Base-by-base conservation (phyloP, 1,140 invertebrate genomes). In the Megalopta genalis region DNA sequence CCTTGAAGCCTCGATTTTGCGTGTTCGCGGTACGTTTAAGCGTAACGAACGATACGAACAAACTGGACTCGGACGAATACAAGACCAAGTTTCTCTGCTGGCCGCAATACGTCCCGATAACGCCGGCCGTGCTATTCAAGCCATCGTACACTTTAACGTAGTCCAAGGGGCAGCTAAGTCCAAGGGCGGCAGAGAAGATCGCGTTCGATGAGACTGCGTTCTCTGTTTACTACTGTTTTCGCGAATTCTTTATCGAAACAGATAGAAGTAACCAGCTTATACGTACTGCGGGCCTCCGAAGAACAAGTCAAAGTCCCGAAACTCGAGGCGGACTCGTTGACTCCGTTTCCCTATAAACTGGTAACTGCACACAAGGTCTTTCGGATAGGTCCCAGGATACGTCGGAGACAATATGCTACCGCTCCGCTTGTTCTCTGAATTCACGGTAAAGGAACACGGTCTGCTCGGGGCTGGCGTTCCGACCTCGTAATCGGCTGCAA, bases 301-400 rank as follows among this genome's bases (percentile, higher is more conserved):
- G 94, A 99, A 99, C 71, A 99, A 95, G 93, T 99, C 98, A 93
- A 99, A 99, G 93, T 99, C 99, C 87, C 98, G 95, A 94, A 99
- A 99, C 93, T 98, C 98, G 81, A 99, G 94, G 80, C 98, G 96
- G 84, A 99, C 97, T 88, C 99, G 94, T 93, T 99, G 97, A 72
- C 96, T 96, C 37, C 95, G 94, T 87, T 95, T 95, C n/a, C 99
- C 99, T 85, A 97, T 95, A 93, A 99, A 98, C 92, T 97, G 96
- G 94, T 99, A 99, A 91, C 95, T 96, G 94, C 98, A 99, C 84
- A 94, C 94, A 81, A 99, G 94, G 93, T 98, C 97, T 93, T 99
- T 99, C 76, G 99, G 99, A 94, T 99, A 99, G 83, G 98, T 96
- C 85, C 99, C 99, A 52, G 99, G 99, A 94, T 99, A 99, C 65